Base-by-base conservation (phyloP, 2,113 vertebrate genomes). In the Bagarius yarrelli region DNA sequence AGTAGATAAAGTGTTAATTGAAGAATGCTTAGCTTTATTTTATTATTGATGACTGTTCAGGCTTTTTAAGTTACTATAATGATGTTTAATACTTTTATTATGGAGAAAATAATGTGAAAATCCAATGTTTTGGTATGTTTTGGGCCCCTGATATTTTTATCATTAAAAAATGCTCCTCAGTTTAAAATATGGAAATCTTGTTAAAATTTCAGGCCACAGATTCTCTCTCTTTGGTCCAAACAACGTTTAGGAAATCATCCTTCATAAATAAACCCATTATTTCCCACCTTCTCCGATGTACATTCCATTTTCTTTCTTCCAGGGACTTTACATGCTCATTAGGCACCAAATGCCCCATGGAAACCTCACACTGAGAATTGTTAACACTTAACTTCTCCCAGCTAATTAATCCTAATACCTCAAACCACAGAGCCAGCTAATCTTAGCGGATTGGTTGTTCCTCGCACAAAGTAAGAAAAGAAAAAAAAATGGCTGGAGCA, bases 311-410 rank as follows among this genome's bases (percentile, higher is more conserved):
- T 66, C 73, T 32, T 36, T 34, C 36, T 57, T 40, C 60, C 36
- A 47, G 78, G 76, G 53, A 76, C 64, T 86, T 88, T 84, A 74
- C 67, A 83, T 86, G 76, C 91, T 94, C 88, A 93, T 94, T 93
- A 94, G 61, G 74, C 55, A 36, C 81, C 83, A 88, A 89, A 91
- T 91, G 90, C 86, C 82, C 84, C 50, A 90, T 81, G 90, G 83
- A 89, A 87, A 83, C 76, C 85, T 90, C 25, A 84, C 90, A 89
- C 92, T 87, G 87, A 88, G 91, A 91, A 92, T 90, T 88, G 88
- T 90, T 91, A 89, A 90, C 89, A 88, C 88, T 81, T 93, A 93
- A 93, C 91, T 91, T 86, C 88, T 72, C 86, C 86, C 74, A 91
- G 87, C 90, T 89, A 88, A 89, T 78, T 91, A 86, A 78, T 79